phyloP scores from a whole-genome alignment of 37 sponge, comb jelly and placozoan species.

The Bolinopsis microptera region DNA sequence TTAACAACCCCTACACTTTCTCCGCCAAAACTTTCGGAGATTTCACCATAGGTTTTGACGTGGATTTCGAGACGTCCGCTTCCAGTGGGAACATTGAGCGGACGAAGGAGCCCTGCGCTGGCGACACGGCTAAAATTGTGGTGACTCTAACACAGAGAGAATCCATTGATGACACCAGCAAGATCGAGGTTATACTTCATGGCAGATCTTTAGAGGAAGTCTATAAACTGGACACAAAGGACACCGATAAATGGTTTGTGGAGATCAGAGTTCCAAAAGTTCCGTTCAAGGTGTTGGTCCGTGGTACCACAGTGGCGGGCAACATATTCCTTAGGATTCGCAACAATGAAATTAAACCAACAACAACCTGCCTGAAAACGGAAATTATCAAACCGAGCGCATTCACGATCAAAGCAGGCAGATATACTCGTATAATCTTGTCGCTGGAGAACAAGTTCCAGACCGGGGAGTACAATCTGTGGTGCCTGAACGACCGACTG shows the following conservation, averaged over 20 bases:
- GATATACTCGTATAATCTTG: constrained; percentile 7
- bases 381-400: not conserved
- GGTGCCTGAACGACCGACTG: constrained; percentile 16
- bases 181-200: not conserved
- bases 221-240: not conserved
- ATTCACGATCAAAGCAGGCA: constrained; percentile 9
- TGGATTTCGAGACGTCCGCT: not conserved
- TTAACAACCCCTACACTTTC: not conserved
- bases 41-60: constrained; percentile 39
- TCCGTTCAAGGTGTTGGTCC: not conserved
- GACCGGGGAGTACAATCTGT: not conserved
- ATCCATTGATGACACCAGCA: not conserved
- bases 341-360: constrained; percentile 9
- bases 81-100: not conserved
- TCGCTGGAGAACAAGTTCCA: constrained; percentile 20
- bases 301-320: constrained; percentile 23
- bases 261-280: not conserved
- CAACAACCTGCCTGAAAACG: constrained; percentile 2
- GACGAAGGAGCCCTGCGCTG: constrained; percentile 8
- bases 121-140: not conserved
- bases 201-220: not conserved
- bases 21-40: constrained; percentile 47
- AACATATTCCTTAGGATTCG: constrained; percentile 39
- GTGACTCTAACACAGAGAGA: not conserved
- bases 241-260: not conserved